A percentile compares a stretch with the other conserved stretches of the same genome.
Evolutionary conservation across 2,797 vertebrate genomes (phyloP).

Genomic region (Eidolon dupreanum): DNA sequence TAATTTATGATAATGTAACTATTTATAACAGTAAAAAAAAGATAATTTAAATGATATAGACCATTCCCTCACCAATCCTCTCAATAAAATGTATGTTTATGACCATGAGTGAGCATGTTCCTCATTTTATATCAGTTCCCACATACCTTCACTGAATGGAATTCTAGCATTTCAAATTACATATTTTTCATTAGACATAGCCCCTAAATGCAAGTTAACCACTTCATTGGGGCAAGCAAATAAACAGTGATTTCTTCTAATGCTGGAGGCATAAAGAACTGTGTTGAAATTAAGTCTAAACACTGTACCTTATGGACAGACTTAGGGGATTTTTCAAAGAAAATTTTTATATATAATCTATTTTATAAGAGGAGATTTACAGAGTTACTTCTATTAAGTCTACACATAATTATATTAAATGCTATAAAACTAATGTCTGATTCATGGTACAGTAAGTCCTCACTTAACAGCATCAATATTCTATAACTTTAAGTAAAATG

Average conservation of each 20-base stretch:
- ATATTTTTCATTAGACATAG: conserved; percentile 23
- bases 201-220: conserved; percentile 22
- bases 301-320: background rate
- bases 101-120: background rate
- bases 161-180: conserved; percentile 45
- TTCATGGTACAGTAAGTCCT: background rate
- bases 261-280: background rate
- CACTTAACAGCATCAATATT: background rate
- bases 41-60: background rate
- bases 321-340: conserved; percentile 9
- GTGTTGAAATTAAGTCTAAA: conserved; percentile 36
- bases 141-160: background rate
- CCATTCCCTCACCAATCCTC: background rate
- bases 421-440: conserved; percentile 15
- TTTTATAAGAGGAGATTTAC: background rate
- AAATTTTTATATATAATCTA: conserved; percentile 4
- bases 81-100: conserved; percentile 44
- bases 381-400: conserved; percentile 21
- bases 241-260: conserved; percentile 46
- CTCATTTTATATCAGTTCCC: conserved; percentile 28
- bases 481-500: background rate
- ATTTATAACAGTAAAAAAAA: conserved; percentile 37
- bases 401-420: conserved; percentile 12
- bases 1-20: conserved; percentile 35
- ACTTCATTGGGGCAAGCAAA: conserved; percentile 21